A percentile compares a stretch with the other conserved stretches of the same genome.
These are phyloP conservation scores for Chrosomus eos DNA, from an alignment of 2,797 vertebrate species.

Conservation along the genomic window DNA sequence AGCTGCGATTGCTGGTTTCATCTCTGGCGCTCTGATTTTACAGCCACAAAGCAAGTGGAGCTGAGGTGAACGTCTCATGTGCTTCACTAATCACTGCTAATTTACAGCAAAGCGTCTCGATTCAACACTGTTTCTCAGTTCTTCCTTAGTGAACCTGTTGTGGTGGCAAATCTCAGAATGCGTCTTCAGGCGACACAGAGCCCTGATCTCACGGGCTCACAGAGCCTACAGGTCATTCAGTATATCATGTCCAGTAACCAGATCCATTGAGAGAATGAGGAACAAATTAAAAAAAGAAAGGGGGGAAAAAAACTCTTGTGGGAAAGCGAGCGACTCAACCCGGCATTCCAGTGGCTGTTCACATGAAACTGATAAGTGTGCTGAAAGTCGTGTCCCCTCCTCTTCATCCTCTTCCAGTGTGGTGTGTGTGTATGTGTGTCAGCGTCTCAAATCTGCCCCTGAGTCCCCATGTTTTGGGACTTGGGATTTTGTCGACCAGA, in stretches of 20 bases:
- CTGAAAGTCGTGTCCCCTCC: constrained; percentile 72
- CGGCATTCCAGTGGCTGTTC: constrained; percentile 77
- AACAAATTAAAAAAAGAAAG: constrained; percentile 78
- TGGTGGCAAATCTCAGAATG: constrained; percentile 55
- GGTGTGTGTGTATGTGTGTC: constrained; percentile 25
- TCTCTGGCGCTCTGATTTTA: background rate
- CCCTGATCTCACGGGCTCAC: constrained; percentile 58
- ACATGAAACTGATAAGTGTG: constrained; percentile 82
- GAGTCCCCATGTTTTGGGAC: constrained; percentile 36
- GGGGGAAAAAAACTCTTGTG: constrained; percentile 78
- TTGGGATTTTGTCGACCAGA: constrained; percentile 42
- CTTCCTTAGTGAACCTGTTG: constrained; percentile 46
- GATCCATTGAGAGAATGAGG: constrained; percentile 77
- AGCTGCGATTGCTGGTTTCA: constrained; percentile 5
- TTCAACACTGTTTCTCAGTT: constrained; percentile 77
- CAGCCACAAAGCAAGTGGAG: constrained; percentile 28
- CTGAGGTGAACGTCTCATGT: constrained; percentile 59
- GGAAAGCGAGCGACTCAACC: constrained; percentile 81
- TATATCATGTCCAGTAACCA: constrained; percentile 83
- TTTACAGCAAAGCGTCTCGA: constrained; percentile 55
- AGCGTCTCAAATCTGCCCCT: constrained; percentile 31
- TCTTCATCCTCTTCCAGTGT: constrained; percentile 70
- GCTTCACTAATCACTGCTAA: constrained; percentile 60
- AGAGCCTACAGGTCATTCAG: constrained; percentile 83
- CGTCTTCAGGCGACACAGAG: constrained; percentile 48